Conservation (phyloP, 2,113 vertebrate species). For the Axis porcinus region DNA sequence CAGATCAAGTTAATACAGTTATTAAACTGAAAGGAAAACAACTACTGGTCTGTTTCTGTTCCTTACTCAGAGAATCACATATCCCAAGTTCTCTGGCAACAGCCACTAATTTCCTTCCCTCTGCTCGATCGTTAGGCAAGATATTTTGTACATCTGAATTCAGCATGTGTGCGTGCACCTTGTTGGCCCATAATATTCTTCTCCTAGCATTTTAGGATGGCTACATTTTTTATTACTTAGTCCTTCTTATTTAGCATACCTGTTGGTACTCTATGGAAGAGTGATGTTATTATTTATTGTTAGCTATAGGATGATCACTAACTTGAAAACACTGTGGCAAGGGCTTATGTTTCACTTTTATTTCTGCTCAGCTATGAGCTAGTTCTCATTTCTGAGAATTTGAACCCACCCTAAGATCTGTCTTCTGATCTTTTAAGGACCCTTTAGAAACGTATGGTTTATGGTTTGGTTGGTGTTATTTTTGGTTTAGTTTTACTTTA, state of each 20-base stretch:
- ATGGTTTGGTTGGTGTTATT: not conserved
- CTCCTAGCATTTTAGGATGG: not conserved
- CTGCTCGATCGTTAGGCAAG: not conserved
- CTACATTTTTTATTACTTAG: not conserved
- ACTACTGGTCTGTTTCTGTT: not conserved
- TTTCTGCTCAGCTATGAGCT: not conserved
- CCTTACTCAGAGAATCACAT: not conserved
- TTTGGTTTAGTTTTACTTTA: not conserved
- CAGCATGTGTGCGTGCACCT: not conserved
- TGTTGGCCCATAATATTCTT: not conserved
- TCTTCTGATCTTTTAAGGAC: not conserved
- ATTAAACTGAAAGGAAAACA: not conserved
- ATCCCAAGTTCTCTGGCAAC: not conserved
- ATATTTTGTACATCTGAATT: not conserved
- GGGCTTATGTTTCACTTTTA: conserved; percentile 1
- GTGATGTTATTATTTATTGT: not conserved
- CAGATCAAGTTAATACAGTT: not conserved
- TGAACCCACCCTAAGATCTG: not conserved
- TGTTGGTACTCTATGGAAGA: not conserved
- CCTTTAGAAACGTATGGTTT: not conserved
- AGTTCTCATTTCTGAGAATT: conserved; percentile 47
- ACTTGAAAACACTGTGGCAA: not conserved
- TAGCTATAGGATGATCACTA: not conserved
- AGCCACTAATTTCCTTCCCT: not conserved
- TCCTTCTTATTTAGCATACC: not conserved